Evolutionary conservation across 2,888 invertebrate genomes (phyloP).

Genomic region (Diachrysia chrysitis): DNA sequence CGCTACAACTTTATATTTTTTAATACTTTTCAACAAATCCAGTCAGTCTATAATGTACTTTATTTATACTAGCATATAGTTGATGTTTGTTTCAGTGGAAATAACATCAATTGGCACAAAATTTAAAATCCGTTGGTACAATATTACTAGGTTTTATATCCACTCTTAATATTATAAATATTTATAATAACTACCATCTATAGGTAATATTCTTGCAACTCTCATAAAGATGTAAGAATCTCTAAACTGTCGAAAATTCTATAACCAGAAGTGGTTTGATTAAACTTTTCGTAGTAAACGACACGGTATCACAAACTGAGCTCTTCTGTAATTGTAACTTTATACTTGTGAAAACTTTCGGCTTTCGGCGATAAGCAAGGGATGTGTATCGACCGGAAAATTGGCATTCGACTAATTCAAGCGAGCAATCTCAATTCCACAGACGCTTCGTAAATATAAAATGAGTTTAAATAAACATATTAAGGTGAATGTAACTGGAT

Average conservation of each 20-base stretch:
- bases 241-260: not conserved
- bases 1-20: too few species aligned
- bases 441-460: constrained; percentile 13
- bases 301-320: not conserved
- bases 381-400: constrained; percentile 46
- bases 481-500: not conserved
- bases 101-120: too few species aligned
- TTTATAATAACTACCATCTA: too few species aligned
- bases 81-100: too few species aligned
- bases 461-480: constrained; percentile 11
- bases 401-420: constrained; percentile 47
- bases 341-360: constrained; percentile 15
- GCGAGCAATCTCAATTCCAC: constrained; percentile 45
- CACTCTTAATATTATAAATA: too few species aligned
- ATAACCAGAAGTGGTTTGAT: not conserved
- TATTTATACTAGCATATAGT: too few species aligned
- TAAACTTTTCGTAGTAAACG: not conserved
- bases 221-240: too few species aligned
- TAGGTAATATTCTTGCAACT: too few species aligned
- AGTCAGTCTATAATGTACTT: too few species aligned
- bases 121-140: too few species aligned
- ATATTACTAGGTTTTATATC: too few species aligned
- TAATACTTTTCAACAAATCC: too few species aligned
- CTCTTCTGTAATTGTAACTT: constrained; percentile 7
- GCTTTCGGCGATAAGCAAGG: constrained; percentile 20